Base-by-base conservation (phyloP, 2,113 vertebrate species). In the Grammomys dolichurus region DNA sequence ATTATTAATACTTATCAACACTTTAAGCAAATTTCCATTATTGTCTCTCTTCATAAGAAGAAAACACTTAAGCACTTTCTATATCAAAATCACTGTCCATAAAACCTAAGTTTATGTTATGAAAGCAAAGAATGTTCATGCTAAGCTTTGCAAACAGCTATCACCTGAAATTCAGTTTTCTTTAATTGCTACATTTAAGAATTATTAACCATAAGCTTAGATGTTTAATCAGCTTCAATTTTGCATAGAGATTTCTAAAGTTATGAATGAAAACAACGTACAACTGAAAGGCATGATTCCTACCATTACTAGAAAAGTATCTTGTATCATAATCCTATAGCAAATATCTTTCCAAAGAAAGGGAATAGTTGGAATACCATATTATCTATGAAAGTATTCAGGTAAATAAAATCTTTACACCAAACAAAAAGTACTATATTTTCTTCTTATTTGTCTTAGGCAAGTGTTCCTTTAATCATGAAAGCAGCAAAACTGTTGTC, bases 11-110 rank as follows among this genome's bases (percentile, higher is more conserved):
- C 4, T 70, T 80, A 58, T 17, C 58, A 78, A 46, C 58, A 65
- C 8, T 90, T 95, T 89, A 88, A 90, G 3, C 17, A 90, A 56
- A 31, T 90, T 90, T 63, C 46, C 14, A 51, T 94, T 78, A 70
- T 75, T 80, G 1, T 8, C 4, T 81, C 10, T 10, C 31, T 88
- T 94, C 40, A 26, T 54, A 56, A 56, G 60, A 93, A 33, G 6
- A 13, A 92, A 86, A 43, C 12, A 84, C 16, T 93, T 4, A 65
- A 92, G 76, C 12, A 33, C 3, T 78, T 86, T 93, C 40, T 92
- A 46, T 76, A 91, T 54, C 5, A 56, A 94, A 93, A 93, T 94
- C 81, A 95, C 26, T 89, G 58, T 1, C 54, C 24, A 19, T 56
- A 65, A 82, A 60, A 90, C 16, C 36, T 70, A 46, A 60, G 86